Percentiles rank a stretch among this genome's conserved stretches.
phyloP scores from a whole-genome alignment of 2,113 vertebrate species.

The Hippocampus comes region DNA sequence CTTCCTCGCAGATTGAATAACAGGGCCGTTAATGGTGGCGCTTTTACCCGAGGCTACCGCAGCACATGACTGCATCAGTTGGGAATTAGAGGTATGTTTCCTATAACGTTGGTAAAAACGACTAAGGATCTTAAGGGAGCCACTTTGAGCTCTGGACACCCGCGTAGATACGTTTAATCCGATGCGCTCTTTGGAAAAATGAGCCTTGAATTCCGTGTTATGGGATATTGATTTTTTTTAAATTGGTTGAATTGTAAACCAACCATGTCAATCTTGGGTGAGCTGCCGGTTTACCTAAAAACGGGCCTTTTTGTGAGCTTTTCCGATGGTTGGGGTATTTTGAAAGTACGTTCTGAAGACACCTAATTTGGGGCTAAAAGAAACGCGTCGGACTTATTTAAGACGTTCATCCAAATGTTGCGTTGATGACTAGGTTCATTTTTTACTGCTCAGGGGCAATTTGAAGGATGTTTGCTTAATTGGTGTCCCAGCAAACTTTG shows the following conservation, averaged over 20 bases:
- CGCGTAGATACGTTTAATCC: background rate
- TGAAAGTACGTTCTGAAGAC: background rate
- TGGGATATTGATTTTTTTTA: background rate
- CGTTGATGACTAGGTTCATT: background rate
- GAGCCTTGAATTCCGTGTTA: background rate
- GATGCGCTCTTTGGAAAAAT: background rate
- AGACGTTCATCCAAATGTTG: background rate
- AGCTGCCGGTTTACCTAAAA: background rate
- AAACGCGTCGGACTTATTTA: background rate
- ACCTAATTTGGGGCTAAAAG: background rate
- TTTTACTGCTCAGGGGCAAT: slow-evolving; percentile 15
- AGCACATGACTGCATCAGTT: slow-evolving; percentile 62
- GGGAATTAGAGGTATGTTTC: slow-evolving; percentile 59
- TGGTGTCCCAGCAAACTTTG: slow-evolving; percentile 40
- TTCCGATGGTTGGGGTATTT: background rate
- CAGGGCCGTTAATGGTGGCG: slow-evolving; percentile 62
- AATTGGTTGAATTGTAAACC: background rate
- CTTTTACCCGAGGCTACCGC: slow-evolving; percentile 60
- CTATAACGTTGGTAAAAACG: background rate
- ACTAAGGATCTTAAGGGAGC: background rate
- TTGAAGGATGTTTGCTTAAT: slow-evolving; percentile 29
- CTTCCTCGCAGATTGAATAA: slow-evolving; percentile 68
- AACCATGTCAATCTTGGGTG: background rate
- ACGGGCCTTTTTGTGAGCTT: too few relatives aligned
- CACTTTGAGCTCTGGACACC: background rate